Conservation (phyloP, 2,888 invertebrate species). For the Rhagonycha lutea region DNA sequence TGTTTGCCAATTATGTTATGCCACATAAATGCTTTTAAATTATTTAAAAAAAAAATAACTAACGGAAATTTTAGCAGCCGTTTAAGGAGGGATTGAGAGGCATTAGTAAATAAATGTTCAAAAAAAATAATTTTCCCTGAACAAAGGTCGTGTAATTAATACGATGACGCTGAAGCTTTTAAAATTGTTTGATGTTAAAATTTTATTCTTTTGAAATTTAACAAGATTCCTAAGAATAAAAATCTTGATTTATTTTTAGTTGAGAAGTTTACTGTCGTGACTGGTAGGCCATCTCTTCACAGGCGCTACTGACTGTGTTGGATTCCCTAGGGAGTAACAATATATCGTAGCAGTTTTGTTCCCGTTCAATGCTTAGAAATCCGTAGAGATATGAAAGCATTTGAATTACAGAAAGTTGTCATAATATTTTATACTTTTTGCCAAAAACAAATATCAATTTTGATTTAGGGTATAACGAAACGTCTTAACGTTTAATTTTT, state of each 20-base stretch:
- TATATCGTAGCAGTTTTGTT: background rate
- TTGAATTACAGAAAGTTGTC: conserved; percentile 19
- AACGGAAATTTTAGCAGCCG: too few species aligned
- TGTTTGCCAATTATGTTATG: too few species aligned
- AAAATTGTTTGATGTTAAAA: background rate
- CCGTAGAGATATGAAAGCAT: conserved; percentile 10
- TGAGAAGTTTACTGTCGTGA: background rate
- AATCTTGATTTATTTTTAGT: background rate
- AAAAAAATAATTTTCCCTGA: too few species aligned
- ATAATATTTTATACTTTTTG: conserved; percentile 25
- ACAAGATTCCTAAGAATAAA: background rate
- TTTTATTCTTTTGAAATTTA: background rate
- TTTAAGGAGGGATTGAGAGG: too few species aligned
- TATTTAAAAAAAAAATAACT: too few species aligned
- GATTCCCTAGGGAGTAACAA: background rate
- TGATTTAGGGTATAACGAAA: conserved; percentile 5
- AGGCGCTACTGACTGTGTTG: background rate
- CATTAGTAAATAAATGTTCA: too few species aligned
- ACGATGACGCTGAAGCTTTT: background rate
- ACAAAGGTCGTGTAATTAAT: background rate
- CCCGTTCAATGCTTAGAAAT: conserved; percentile 9
- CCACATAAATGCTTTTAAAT: too few species aligned
- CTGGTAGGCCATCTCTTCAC: background rate
- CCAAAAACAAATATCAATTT: conserved; percentile 19
- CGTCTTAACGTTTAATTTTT: background rate